Evolutionary conservation across 2,797 vertebrate genomes (phyloP).

Genomic region (Bothrops alternatus): DNA sequence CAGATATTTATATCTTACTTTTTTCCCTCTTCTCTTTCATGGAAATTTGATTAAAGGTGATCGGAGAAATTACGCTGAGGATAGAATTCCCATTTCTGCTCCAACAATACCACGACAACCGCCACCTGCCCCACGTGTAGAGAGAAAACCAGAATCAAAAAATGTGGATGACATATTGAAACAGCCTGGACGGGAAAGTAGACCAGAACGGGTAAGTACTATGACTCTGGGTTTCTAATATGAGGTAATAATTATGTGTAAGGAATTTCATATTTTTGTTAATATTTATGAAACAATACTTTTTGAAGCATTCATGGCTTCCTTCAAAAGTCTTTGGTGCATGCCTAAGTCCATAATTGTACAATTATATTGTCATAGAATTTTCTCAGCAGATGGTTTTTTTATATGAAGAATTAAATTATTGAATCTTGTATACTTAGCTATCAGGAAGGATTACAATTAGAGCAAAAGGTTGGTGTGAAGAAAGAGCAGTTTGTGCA

Average conservation of each 20-base stretch:
- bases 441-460: background rate
- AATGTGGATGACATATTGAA: constrained; percentile 97
- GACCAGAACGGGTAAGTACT: constrained; percentile 87
- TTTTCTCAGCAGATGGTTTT: background rate
- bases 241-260: accelerated
- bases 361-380: background rate
- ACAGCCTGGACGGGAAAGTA: constrained; percentile 85
- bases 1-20: background rate
- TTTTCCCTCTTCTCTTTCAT: background rate
- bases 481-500: background rate
- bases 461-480: too few species aligned
- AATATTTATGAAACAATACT: background rate
- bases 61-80: constrained; percentile 87
- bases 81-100: constrained; percentile 80
- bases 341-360: background rate
- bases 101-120: constrained; percentile 77
- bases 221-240: background rate
- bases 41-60: constrained; percentile 72
- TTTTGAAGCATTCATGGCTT: background rate
- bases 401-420: background rate
- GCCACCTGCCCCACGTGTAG: constrained; percentile 80
- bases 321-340: background rate
- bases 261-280: background rate
- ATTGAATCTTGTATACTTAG: background rate
- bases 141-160: constrained; percentile 96